Evolutionary conservation across 2,888 invertebrate species (phyloP).

Genomic region (Dusona sp.): DNA sequence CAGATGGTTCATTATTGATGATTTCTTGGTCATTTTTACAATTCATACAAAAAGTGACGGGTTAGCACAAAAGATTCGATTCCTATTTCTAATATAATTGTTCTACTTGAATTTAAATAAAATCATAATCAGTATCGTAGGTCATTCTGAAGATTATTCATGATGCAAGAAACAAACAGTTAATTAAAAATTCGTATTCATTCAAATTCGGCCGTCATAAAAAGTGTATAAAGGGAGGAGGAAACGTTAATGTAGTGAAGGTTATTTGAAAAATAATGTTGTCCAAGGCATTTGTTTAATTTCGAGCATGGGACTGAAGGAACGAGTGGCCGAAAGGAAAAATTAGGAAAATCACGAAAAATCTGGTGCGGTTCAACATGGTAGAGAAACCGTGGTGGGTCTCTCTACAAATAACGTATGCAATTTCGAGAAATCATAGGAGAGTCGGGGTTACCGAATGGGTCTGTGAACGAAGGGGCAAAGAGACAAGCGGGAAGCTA

Average conservation of each 20-base stretch:
- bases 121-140: neutral
- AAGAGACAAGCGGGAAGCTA: constrained; percentile 54
- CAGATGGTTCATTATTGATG: too few species aligned
- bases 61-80: too few species aligned
- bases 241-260: too few species aligned
- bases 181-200: neutral
- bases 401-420: constrained; percentile 51
- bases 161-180: neutral
- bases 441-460: constrained; percentile 42
- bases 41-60: neutral
- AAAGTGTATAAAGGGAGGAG: too few species aligned
- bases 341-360: constrained; percentile 30
- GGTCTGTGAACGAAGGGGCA: constrained; percentile 27
- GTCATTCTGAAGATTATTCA: neutral
- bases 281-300: neutral
- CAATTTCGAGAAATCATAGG: constrained; percentile 61
- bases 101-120: neutral
- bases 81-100: too few species aligned
- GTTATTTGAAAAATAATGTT: neutral
- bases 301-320: neutral
- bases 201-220: too few species aligned
- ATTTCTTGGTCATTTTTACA: neutral
- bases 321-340: neutral
- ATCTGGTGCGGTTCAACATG: neutral
- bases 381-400: constrained; percentile 3